phyloP scores from a whole-genome alignment of 2,797 vertebrate genomes.

The Erethizon dorsatum region DNA sequence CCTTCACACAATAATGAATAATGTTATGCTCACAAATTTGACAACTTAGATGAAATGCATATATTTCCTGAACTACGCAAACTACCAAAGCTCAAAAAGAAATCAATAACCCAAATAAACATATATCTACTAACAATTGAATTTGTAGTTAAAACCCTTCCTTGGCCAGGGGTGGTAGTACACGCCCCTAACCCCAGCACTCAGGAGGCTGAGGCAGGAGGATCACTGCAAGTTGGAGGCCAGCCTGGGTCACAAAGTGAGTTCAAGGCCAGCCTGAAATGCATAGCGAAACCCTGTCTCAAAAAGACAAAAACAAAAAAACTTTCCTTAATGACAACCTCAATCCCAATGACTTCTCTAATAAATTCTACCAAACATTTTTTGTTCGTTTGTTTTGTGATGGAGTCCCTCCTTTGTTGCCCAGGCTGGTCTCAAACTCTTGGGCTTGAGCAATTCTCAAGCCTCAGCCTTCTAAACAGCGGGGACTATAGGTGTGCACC shows the following conservation, averaged over 20 bases:
- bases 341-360: not conserved
- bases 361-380: not conserved
- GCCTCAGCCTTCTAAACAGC: not conserved
- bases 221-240: too few relatives aligned
- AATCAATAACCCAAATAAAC: not conserved
- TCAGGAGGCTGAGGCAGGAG: too few relatives aligned
- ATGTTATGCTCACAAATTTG: not conserved
- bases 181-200: too few relatives aligned
- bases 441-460: not conserved
- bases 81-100: not conserved
- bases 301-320: not conserved
- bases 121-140: not conserved
- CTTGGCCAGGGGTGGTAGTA: too few relatives aligned
- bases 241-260: not conserved
- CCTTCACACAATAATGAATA: not conserved
- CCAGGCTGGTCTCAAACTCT: not conserved
- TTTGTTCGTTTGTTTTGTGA: not conserved
- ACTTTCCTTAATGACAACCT: not conserved
- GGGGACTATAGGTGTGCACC: not conserved
- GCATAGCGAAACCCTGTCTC: not conserved
- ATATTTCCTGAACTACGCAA: not conserved
- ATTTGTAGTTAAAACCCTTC: not conserved
- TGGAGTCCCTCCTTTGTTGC: not conserved
- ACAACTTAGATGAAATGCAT: not conserved
- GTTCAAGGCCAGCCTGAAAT: not conserved